phyloP scores from a whole-genome alignment of 1,140 invertebrate genomes.

The Heliconius nattereri region DNA sequence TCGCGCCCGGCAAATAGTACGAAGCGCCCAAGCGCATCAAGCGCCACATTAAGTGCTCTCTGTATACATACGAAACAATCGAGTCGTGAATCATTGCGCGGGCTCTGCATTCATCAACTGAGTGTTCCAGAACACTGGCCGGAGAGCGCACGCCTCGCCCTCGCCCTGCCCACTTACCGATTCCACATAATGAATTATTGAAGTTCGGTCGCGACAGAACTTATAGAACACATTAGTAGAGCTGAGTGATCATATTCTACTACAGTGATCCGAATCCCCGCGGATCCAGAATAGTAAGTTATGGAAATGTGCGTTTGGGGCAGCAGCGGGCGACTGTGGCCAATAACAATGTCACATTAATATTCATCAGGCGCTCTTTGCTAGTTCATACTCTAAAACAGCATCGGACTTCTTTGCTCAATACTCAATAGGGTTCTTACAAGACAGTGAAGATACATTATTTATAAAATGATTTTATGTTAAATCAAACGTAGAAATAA shows the following conservation, averaged over 20 bases:
- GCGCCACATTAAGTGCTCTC: conserved; percentile 32
- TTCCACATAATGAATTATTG: conserved; percentile 61
- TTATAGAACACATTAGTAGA: conserved; percentile 63
- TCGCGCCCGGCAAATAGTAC: conserved; percentile 18
- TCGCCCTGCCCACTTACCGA: conserved; percentile 42
- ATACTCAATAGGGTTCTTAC: conserved; percentile 52
- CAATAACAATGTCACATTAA: conserved; percentile 81
- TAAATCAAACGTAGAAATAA: too few relatives aligned
- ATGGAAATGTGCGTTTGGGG: conserved; percentile 79
- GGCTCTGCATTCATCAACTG: conserved; percentile 41
- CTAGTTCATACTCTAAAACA: conserved; percentile 66
- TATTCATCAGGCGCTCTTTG: conserved; percentile 78
- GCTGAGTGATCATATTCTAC: conserved; percentile 69
- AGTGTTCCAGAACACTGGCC: conserved; percentile 48
- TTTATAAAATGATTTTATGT: not conserved
- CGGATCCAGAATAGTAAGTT: conserved; percentile 80
- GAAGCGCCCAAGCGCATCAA: conserved; percentile 14
- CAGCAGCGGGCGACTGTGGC: conserved; percentile 76
- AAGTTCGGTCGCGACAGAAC: conserved; percentile 48
- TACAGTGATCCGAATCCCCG: conserved; percentile 71
- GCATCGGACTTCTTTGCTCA: conserved; percentile 68
- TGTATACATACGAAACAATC: conserved; percentile 48
- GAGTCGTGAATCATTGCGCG: conserved; percentile 54
- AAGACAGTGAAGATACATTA: conserved; percentile 45
- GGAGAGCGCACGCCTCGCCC: conserved; percentile 28